Percentiles rank a stretch among this genome's conserved stretches.
phyloP scores from a whole-genome alignment of 2,888 invertebrate genomes.

The Drosophila kokeensis region DNA sequence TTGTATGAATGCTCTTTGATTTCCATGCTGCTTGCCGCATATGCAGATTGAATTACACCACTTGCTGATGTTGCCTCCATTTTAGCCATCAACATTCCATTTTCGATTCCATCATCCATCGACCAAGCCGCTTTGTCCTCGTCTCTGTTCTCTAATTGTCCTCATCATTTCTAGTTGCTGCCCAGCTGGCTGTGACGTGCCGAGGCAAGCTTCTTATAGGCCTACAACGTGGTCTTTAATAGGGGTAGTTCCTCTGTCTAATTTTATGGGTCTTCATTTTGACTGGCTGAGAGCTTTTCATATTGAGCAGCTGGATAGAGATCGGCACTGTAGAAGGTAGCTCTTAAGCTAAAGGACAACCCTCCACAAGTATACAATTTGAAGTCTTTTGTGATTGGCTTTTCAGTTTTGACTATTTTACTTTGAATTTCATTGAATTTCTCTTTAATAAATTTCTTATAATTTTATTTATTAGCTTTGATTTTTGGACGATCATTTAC shows the following conservation, averaged over 20 bases:
- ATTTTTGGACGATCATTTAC: not conserved
- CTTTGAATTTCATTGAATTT: not conserved
- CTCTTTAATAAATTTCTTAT: not conserved
- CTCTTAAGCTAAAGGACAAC: not conserved
- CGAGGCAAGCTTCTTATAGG: not conserved
- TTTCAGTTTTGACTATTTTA: not conserved
- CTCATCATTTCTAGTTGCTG: conserved; percentile 55
- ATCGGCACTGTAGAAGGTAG: not conserved
- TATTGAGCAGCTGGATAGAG: not conserved
- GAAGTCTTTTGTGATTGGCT: conserved; percentile 28
- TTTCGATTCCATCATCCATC: conserved; percentile 18
- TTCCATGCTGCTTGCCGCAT: conserved; percentile 51
- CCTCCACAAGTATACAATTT: not conserved
- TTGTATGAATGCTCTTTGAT: conserved; percentile 61
- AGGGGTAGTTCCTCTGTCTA: conserved; percentile 4
- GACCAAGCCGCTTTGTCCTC: conserved; percentile 7
- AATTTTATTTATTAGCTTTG: not conserved
- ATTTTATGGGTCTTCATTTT: not conserved
- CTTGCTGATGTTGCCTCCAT: conserved; percentile 48
- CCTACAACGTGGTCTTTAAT: not conserved
- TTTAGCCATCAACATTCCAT: conserved; percentile 19
- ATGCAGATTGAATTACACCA: conserved; percentile 81
- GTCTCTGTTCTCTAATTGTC: conserved; percentile 65
- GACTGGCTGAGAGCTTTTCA: conserved; percentile 32
- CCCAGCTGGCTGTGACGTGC: conserved; percentile 23